Percentiles rank a stretch among this genome's conserved stretches.
These are phyloP conservation scores for Rafetus swinhoei DNA, from an alignment of 2,113 vertebrate genomes.

Conservation along the genomic window DNA sequence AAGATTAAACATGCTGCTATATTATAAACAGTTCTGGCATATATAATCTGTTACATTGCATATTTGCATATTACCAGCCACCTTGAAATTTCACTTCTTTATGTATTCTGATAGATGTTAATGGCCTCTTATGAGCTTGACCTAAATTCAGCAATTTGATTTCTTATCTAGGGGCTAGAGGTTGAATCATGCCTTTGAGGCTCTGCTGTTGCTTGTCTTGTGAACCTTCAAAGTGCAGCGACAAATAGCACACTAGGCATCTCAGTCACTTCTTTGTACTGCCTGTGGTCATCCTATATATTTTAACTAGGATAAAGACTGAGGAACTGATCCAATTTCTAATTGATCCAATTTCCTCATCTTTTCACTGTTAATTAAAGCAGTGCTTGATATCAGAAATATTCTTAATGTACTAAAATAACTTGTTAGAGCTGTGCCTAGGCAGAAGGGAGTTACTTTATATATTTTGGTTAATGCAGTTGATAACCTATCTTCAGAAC, in stretches of 20 bases:
- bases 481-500: neutral
- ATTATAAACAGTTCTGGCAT: neutral
- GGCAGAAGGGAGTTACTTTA: neutral
- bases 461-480: neutral
- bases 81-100: neutral
- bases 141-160: no score
- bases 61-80: no score
- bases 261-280: neutral
- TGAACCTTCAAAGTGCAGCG: neutral
- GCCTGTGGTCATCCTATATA: neutral
- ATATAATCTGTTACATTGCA: neutral
- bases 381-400: neutral
- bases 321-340: neutral
- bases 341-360: neutral
- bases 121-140: neutral
- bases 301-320: neutral
- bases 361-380: neutral
- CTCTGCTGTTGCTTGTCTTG: neutral
- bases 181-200: neutral
- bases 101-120: neutral
- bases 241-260: neutral
- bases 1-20: neutral
- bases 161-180: rapidly evolving
- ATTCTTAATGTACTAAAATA: neutral
- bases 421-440: neutral